phyloP scores from a whole-genome alignment of 2,797 vertebrate genomes.

The Syngnathus acus region DNA sequence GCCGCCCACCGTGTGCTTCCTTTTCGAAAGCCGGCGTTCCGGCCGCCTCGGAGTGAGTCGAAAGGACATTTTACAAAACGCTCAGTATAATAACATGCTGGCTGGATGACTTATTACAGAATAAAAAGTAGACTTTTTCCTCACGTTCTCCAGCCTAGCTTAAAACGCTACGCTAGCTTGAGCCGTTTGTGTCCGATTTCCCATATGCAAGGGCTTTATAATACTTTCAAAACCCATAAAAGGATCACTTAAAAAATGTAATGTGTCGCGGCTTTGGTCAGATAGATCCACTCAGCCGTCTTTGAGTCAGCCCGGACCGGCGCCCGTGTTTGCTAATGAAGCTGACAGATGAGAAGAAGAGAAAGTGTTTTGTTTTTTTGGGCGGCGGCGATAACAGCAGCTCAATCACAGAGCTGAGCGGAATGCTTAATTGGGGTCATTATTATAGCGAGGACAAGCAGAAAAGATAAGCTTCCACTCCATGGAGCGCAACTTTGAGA shows the following conservation, averaged over 20 bases:
- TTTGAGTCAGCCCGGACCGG: constrained; percentile 31
- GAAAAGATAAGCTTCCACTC: constrained; percentile 44
- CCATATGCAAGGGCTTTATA: background rate
- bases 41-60: constrained; percentile 1
- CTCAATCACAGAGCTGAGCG: constrained; percentile 62
- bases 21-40: background rate
- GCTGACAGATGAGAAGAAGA: constrained; percentile 48
- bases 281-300: constrained; percentile 26
- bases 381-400: constrained; percentile 63
- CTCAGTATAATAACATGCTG: constrained; percentile 1
- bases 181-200: background rate
- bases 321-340: constrained; percentile 62
- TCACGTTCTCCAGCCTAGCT: background rate
- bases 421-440: constrained; percentile 65
- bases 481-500: constrained; percentile 28
- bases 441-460: constrained; percentile 55
- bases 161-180: constrained; percentile 1
- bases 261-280: constrained; percentile 8
- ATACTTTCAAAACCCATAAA: background rate
- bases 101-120: background rate
- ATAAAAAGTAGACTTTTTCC: background rate
- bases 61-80: background rate
- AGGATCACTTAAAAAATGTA: background rate
- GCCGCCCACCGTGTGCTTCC: background rate
- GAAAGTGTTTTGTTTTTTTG: constrained; percentile 52